Base-by-base conservation (phyloP, 2,113 vertebrate species). In the Lanius ludovicianus region DNA sequence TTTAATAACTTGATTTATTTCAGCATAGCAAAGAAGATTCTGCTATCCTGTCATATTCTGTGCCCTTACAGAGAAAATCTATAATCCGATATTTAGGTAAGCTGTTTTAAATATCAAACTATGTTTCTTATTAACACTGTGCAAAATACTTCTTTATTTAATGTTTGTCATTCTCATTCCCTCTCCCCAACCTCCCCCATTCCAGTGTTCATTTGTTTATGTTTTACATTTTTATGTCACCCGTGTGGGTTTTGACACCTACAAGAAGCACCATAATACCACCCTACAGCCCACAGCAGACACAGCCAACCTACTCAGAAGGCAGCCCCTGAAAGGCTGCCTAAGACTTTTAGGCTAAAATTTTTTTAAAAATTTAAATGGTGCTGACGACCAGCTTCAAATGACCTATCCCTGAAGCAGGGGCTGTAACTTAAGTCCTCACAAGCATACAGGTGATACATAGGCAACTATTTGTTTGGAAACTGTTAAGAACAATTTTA, bases 301-400 rank as follows among this genome's bases (percentile, higher is more conserved):
- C 42, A 63, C 30, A 75, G 35, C 8, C 80, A 21, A 53, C 47
- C 31, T 28, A 22, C 24, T 46, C 56, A 24, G 4, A 44, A 65
- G 42, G 33, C 30, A 87, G 56, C 11, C 15, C 20, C 30, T 74
- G 14, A 81, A 82, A 1, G 25, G 23, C 39, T 65, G n/a, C 17
- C 39, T 63, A 15, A 39, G 15, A 84, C n/a, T 64, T 74, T 41
- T 20, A 75, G n/a, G 35, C 7, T 76, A 64, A 84, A 60, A 71
- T 21, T 14, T 1, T 9, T 15, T 41, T 44, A 12, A 5, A 28
- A 35, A 24, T 0, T 10, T 13, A 47, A 52, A 64, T 5, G 2
- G 15, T 44, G 27, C 19, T 63, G 33, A 55, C 47, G 8, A 78
- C 33, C 53, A 76, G 16, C 60, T 93, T 70, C 16, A 78, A 75